Percentiles rank a stretch among this genome's conserved stretches.
phyloP scores from a whole-genome alignment of 2,113 vertebrate species.

The Microcebus jonahi region DNA sequence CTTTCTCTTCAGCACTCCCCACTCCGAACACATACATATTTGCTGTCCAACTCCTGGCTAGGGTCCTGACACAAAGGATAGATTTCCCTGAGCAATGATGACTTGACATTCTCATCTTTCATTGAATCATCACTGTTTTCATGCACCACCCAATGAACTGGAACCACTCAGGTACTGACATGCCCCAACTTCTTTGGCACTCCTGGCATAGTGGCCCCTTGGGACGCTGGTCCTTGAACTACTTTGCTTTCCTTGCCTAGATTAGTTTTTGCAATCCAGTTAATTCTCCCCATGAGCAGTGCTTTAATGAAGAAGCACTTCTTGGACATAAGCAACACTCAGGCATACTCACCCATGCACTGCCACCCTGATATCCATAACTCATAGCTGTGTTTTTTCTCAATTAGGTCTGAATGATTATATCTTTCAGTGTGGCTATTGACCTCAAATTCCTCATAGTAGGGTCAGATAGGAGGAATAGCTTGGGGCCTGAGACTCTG shows the following conservation, averaged over 20 bases:
- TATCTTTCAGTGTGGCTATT: background rate
- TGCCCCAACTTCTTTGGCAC: background rate
- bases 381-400: background rate
- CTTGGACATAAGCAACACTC: background rate
- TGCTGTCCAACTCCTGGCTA: background rate
- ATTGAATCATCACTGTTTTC: background rate
- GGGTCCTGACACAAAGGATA: background rate
- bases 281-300: background rate
- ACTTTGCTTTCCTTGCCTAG: background rate
- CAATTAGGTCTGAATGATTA: background rate
- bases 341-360: background rate
- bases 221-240: background rate
- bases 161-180: background rate
- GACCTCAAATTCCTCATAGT: background rate
- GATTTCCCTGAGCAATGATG: background rate
- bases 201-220: background rate
- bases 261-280: background rate
- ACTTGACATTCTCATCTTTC: background rate
- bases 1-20: background rate
- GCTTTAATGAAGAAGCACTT: background rate
- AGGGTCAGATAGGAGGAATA: background rate
- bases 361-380: background rate
- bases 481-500: background rate
- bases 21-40: background rate
- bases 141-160: background rate